These are phyloP conservation scores for Drosophila pallidifrons DNA, from an alignment of 1,140 invertebrate species.

Conservation along the genomic window DNA sequence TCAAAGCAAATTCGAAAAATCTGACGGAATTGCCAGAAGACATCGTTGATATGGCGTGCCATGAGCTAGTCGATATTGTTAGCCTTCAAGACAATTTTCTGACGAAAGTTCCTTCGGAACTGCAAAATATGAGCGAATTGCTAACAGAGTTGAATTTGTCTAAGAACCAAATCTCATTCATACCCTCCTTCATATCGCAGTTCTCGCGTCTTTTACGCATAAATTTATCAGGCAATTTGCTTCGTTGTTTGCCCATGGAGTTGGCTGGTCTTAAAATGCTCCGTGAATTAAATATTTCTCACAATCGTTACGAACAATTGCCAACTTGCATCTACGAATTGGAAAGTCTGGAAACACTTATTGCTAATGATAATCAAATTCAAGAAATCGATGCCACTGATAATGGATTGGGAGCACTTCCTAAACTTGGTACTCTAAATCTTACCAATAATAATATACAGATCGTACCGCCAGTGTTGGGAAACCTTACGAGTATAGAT, in stretches of 20 bases:
- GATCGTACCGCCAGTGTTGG: constrained; percentile 92
- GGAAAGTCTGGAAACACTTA: constrained; percentile 28
- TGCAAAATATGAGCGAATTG: constrained; percentile 40
- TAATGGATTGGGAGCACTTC: constrained; percentile 87
- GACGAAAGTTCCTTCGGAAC: constrained; percentile 34
- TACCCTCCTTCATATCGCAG: constrained; percentile 60
- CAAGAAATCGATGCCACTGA: constrained; percentile 88
- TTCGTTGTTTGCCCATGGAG: constrained; percentile 57
- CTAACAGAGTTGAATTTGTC: constrained; percentile 43
- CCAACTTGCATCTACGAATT: constrained; percentile 57
- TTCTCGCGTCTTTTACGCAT: constrained; percentile 39
- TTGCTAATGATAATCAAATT: constrained; percentile 88
- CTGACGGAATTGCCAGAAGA: constrained; percentile 43
- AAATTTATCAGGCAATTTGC: constrained; percentile 53
- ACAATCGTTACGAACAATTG: constrained; percentile 53
- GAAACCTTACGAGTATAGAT: constrained; percentile 90
- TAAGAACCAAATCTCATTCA: constrained; percentile 46
- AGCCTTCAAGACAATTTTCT: constrained; percentile 45
- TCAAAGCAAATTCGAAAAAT: constrained; percentile 10
- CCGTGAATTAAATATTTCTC: constrained; percentile 50
- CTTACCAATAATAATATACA: constrained; percentile 93
- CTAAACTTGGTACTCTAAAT: constrained; percentile 89
- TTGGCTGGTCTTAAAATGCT: constrained; percentile 43
- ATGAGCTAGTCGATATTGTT: constrained; percentile 56
- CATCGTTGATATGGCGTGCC: constrained; percentile 43